These are phyloP conservation scores for Grapholita molesta DNA, from an alignment of 1,140 invertebrate species.

Conservation along the genomic window DNA sequence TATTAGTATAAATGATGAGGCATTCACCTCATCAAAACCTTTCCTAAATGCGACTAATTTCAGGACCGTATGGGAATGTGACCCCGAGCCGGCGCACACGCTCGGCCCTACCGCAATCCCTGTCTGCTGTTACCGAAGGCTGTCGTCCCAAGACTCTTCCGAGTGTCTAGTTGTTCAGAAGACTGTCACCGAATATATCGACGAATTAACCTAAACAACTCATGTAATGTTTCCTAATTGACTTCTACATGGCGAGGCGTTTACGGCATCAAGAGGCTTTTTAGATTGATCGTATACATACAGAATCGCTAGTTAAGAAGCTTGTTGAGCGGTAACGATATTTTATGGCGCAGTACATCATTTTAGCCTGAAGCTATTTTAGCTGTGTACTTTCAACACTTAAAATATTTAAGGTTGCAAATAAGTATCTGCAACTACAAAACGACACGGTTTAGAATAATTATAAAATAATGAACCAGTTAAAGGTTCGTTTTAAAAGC, in stretches of 20 bases:
- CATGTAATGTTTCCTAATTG: not conserved
- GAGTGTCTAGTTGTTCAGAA: not conserved
- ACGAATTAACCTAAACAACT: not conserved
- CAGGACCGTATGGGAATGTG: slow-evolving; percentile 10
- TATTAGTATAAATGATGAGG: no score
- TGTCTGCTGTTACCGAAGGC: slow-evolving; percentile 4
- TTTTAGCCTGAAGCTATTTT: no score
- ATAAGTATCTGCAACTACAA: no score
- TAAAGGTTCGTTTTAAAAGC: no score
- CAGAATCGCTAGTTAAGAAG: not conserved
- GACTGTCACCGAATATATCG: not conserved
- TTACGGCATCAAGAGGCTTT: not conserved
- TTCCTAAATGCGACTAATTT: slow-evolving; percentile 7
- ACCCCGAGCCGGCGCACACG: not conserved
- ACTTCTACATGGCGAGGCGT: not conserved
- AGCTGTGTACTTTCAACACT: no score
- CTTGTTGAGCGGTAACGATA: no score
- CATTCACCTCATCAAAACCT: no score
- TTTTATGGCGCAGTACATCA: no score
- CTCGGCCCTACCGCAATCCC: not conserved
- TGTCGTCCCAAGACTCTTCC: not conserved
- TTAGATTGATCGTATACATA: not conserved
- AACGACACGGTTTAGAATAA: no score
- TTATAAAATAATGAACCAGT: no score
- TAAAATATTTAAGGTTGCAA: no score